phyloP scores from a whole-genome alignment of 1,140 invertebrate genomes.

The Hylaeus anthracinus region DNA sequence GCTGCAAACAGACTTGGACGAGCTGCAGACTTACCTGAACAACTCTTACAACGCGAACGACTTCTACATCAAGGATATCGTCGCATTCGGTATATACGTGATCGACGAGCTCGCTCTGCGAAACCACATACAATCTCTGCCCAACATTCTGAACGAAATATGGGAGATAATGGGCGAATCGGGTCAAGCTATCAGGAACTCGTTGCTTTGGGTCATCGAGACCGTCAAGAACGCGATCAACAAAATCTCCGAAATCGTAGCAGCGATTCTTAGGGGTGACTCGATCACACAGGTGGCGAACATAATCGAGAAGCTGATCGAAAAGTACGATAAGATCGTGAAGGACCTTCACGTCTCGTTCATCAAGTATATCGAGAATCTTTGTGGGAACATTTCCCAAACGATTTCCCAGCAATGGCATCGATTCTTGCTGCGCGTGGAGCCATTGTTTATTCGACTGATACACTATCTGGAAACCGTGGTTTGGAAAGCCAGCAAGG shows the following conservation, averaged over 20 bases:
- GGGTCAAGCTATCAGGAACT: conserved; percentile 87
- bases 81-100: conserved; percentile 85
- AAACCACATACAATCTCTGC: conserved; percentile 88
- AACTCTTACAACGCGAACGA: conserved; percentile 90
- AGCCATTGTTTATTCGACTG: conserved; percentile 88
- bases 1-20: conserved; percentile 87
- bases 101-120: conserved; percentile 90
- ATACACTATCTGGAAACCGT: conserved; percentile 88
- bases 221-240: conserved; percentile 87
- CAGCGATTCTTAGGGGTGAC: conserved; percentile 87
- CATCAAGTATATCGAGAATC: conserved; percentile 87
- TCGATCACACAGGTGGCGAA: conserved; percentile 85
- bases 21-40: conserved; percentile 87
- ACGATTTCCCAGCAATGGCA: conserved; percentile 86
- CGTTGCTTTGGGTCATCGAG: conserved; percentile 88
- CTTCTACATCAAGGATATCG: conserved; percentile 90
- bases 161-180: conserved; percentile 92
- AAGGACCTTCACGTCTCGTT: conserved; percentile 89
- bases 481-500: conserved; percentile 87
- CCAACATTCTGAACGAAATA: conserved; percentile 89
- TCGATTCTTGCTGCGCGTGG: conserved; percentile 85
- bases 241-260: conserved; percentile 85
- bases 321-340: conserved; percentile 89
- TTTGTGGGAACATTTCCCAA: conserved; percentile 85
- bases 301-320: conserved; percentile 85